Evolutionary conservation across 2,113 vertebrate species (phyloP).

Genomic region (Sebastes fasciatus): DNA sequence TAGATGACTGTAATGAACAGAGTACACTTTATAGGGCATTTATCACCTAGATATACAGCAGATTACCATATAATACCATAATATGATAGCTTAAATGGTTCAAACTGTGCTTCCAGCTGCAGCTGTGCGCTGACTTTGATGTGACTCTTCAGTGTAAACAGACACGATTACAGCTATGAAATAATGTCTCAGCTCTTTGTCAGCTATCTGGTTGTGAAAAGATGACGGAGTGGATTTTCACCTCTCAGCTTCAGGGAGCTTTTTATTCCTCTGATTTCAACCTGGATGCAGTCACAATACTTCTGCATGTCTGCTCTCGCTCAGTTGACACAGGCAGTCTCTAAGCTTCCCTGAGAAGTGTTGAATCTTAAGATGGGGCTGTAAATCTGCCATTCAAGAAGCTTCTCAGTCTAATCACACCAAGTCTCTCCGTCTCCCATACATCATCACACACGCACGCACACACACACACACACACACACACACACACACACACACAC

Average conservation of each 20-base stretch:
- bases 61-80: background rate
- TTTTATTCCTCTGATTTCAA: constrained; percentile 32
- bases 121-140: constrained; percentile 21
- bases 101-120: background rate
- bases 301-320: constrained; percentile 20
- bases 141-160: constrained; percentile 42
- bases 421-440: background rate
- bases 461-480: background rate
- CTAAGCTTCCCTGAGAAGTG: constrained; percentile 25
- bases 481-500: background rate
- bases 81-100: background rate
- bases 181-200: constrained; percentile 10
- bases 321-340: constrained; percentile 8
- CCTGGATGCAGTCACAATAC: constrained; percentile 19
- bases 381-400: constrained; percentile 20
- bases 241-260: constrained; percentile 32
- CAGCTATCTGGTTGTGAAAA: constrained; percentile 15
- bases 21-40: background rate
- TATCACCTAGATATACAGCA: background rate
- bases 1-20: too few species aligned
- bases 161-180: constrained; percentile 17
- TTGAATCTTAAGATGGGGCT: background rate
- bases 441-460: background rate
- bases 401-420: background rate
- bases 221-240: constrained; percentile 32